Conservation (phyloP, 2,113 vertebrate genomes). For the Polypterus senegalus region DNA sequence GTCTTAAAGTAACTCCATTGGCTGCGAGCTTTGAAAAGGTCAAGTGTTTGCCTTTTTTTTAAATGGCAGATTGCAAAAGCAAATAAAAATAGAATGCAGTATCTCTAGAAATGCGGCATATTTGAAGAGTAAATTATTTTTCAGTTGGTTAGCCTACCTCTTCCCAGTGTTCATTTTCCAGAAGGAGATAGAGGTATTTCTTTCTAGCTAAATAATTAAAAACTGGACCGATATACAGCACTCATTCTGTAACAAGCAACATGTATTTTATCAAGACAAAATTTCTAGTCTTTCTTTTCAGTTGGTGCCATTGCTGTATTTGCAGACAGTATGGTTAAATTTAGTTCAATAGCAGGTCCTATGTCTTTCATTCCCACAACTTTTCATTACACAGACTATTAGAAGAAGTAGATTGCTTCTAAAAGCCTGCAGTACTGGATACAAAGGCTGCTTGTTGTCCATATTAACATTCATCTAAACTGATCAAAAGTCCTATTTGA, state of each 20-base stretch:
- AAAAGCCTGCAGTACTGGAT: slow-evolving; percentile 12
- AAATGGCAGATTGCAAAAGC: slow-evolving; percentile 27
- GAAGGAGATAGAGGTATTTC: no score
- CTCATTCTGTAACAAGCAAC: no score
- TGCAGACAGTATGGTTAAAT: background rate
- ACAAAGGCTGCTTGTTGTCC: slow-evolving; percentile 47
- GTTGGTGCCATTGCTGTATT: no score
- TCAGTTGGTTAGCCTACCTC: no score
- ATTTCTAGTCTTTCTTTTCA: no score
- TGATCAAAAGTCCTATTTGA: slow-evolving; percentile 28
- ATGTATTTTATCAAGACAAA: no score
- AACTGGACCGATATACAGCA: no score
- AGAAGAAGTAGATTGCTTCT: slow-evolving; percentile 19
- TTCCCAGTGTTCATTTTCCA: no score
- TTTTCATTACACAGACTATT: background rate
- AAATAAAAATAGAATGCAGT: no score
- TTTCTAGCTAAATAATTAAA: no score
- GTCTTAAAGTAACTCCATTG: slow-evolving; percentile 20
- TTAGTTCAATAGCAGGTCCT: slow-evolving; percentile 8
- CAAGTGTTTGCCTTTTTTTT: slow-evolving; percentile 26
- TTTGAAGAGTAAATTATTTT: no score
- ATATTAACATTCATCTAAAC: slow-evolving; percentile 20
- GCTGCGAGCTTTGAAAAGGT: slow-evolving; percentile 35
- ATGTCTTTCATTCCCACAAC: slow-evolving; percentile 7
- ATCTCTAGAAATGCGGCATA: no score